A percentile compares a stretch with the other conserved stretches of the same genome.
phyloP scores from a whole-genome alignment of 1,140 invertebrate species.

The Drosophila nannoptera region DNA sequence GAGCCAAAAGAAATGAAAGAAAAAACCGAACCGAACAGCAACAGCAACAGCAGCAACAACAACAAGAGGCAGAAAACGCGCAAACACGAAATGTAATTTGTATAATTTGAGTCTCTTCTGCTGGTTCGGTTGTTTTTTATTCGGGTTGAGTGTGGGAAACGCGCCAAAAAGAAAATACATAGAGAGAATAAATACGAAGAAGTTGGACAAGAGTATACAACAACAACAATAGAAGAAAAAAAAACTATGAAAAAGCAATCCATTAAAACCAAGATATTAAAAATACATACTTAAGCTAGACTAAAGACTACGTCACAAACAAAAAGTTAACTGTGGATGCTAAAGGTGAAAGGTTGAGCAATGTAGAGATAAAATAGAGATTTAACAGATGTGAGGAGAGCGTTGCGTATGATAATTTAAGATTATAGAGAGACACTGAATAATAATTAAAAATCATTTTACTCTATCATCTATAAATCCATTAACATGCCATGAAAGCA shows the following conservation, averaged over 20 bases:
- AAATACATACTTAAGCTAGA: background rate
- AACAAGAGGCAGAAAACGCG: constrained; percentile 46
- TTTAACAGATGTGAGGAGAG: too few relatives aligned
- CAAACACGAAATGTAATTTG: constrained; percentile 75
- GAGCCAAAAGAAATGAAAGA: constrained; percentile 23
- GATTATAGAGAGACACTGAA: too few relatives aligned
- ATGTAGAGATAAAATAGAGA: too few relatives aligned
- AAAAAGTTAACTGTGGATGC: background rate
- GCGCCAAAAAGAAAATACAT: constrained; percentile 67
- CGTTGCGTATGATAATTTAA: too few relatives aligned
- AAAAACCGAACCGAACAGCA: constrained; percentile 2
- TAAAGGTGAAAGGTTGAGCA: background rate
- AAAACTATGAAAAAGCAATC: background rate
- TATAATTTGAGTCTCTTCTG: constrained; percentile 65
- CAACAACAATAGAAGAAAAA: constrained; percentile 8
- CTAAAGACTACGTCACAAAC: background rate
- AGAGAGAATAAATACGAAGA: constrained; percentile 11
- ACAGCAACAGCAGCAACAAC: constrained; percentile 3
- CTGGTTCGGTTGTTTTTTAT: constrained; percentile 11
- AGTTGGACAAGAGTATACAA: constrained; percentile 20
- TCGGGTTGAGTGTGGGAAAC: constrained; percentile 64
- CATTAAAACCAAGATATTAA: background rate
- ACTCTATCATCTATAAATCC: too few relatives aligned
- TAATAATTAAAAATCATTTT: too few relatives aligned
- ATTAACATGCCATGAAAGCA: too few relatives aligned